Evolutionary conservation across 2,797 vertebrate genomes (phyloP), one percentile per base, ranked within the genome.

Genomic region (Huso huso): DNA sequence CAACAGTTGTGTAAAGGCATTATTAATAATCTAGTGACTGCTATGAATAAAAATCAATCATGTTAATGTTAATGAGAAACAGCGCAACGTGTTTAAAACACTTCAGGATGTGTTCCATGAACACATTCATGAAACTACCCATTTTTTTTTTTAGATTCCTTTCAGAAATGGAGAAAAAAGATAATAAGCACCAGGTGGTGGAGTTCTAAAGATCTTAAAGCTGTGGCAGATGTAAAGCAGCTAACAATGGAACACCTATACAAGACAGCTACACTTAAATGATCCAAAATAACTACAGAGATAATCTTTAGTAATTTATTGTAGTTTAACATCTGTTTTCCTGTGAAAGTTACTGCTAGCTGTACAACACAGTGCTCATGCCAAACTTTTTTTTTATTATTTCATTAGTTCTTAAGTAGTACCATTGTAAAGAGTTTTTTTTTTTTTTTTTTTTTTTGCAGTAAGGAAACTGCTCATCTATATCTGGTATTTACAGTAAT

Each of bases 371-470:
- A 61, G 48, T 66, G 12, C 58, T 15, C 51, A 64, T 63, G 69
- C 71, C 69, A 71, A 73, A 64, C 66, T 6, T 58, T 6, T 58
- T 11, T n/a, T 58, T 58, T 58, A n/a, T n/a, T n/a, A 11, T 75
- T 70, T 68, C 63, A 68, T 61, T 66, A 71, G 65, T 68, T 73
- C 62, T n/a, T 66, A 69, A 73, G 55, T 61, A 61, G 59, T 67
- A 63, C 65, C 68, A 66, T 49, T 61, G 68, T 63, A n/a, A 58
- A 61, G 48, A 49, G 58, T n/a, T 76, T 77, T 66, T 73, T 72
- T 18, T 18, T n/a, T n/a, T n/a, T n/a, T 18, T 18, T 18, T 18
- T 66, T 73, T 72, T 52, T 69, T 71, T 69, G 10, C 68, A 66
- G 59, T 66, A 55, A 48, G 68, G 37, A 37, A 37, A 37, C 37